Base-by-base conservation (phyloP, 2,113 vertebrate species). In the Halichoeres trimaculatus region DNA sequence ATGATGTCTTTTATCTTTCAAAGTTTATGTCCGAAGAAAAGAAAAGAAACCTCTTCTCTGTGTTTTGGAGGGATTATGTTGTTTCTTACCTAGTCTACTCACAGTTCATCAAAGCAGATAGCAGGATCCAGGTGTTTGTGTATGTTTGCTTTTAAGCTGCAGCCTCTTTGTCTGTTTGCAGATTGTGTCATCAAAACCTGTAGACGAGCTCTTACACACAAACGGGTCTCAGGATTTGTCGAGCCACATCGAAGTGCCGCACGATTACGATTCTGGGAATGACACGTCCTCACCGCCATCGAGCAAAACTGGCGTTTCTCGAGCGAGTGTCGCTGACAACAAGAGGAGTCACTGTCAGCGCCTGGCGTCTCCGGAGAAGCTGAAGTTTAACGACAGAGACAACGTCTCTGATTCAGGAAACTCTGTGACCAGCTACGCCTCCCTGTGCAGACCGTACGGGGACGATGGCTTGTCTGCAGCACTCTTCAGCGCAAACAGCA, bases 231-330 rank as follows among this genome's bases (percentile, higher is more conserved):
- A 84, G 53, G 92, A 87, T 86, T 90, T 92, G 66, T 75, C 92
- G 81, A 88, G 84, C 78, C 93, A 90, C 67, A 91, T 89, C 14
- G 93, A 94, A 89, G 93, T 90, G 58, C 94, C 92, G 34, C 95
- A 95, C 70, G 97, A 98, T 92, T 98, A 97, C 73, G 97, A 99
- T 93, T 99, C 98, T 20, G 98, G 98, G 88, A 97, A 99, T 55
- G 97, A 98, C 92, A 98, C 97, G 1, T 97, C 96, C 65, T 99
- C 98, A 8, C 97, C 97, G 20, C 96, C 95, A 5, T 98, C 96
- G n/a, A 93, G 90, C 81, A 96, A 98, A 93, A 94, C 95, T 9
- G 93, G 94, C 76, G 92, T 94, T 36, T 94, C 94, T 86, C 91
- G 93, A 85, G 91, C 94, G 22, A 95, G 94, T 88, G 94, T 89